Evolutionary conservation across 2,888 invertebrate species (phyloP).

Genomic region (Chironomus tentans): DNA sequence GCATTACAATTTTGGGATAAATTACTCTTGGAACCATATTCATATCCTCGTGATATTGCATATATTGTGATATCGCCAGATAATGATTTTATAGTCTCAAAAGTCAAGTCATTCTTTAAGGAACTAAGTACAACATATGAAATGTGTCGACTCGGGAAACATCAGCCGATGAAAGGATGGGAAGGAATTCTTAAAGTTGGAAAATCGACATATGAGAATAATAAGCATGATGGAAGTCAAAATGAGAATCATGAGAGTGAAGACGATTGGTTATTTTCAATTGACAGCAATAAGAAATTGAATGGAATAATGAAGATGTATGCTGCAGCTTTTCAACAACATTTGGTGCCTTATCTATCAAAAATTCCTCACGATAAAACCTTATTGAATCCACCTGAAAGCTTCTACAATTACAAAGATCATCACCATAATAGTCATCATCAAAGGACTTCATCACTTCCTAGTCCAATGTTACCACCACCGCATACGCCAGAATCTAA

Average conservation of each 20-base stretch:
- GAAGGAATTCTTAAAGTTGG: slow-evolving; percentile 74
- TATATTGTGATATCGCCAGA: slow-evolving; percentile 94
- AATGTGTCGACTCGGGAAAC: slow-evolving; percentile 85
- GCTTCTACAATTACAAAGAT: slow-evolving; percentile 35
- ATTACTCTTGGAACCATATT: slow-evolving; percentile 91
- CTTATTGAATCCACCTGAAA: slow-evolving; percentile 56
- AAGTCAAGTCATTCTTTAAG: slow-evolving; percentile 79
- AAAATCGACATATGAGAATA: slow-evolving; percentile 34
- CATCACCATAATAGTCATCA: slow-evolving; percentile 32
- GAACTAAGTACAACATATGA: slow-evolving; percentile 92
- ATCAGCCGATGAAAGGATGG: slow-evolving; percentile 77
- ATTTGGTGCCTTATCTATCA: slow-evolving; percentile 65
- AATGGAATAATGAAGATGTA: slow-evolving; percentile 80
- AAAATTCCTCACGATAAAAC: slow-evolving; percentile 66
- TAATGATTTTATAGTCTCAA: slow-evolving; percentile 68
- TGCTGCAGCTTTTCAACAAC: slow-evolving; percentile 69
- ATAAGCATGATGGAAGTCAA: slow-evolving; percentile 30
- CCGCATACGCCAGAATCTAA: slow-evolving; percentile 38
- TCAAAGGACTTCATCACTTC: slow-evolving; percentile 45
- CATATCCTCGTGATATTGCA: slow-evolving; percentile 87
- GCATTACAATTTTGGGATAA: slow-evolving; percentile 94
- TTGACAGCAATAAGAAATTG: slow-evolving; percentile 64
- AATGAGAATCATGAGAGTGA: slow-evolving; percentile 41
- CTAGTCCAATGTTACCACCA: slow-evolving; percentile 51
- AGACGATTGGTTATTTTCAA: slow-evolving; percentile 82